phyloP scores from a whole-genome alignment of 1,140 invertebrate genomes.

The Drosophila subobscura region DNA sequence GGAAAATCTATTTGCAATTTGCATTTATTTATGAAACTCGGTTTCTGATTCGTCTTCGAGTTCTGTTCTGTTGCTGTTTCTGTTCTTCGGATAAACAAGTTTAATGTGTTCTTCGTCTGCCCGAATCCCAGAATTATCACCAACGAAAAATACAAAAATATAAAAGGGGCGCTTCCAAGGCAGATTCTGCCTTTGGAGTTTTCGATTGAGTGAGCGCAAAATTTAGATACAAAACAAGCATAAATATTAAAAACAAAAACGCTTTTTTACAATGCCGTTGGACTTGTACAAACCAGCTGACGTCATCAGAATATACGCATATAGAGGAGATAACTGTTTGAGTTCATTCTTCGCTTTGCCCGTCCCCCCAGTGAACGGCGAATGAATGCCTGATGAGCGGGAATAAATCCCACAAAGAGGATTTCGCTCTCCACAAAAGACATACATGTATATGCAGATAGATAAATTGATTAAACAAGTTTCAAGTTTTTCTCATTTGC shows the following conservation, averaged over 20 bases:
- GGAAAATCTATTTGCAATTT: conserved; percentile 74
- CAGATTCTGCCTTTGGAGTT: conserved; percentile 17
- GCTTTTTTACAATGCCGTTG: conserved; percentile 12
- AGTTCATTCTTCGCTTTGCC: conserved; percentile 21
- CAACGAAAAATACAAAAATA: conserved; percentile 15
- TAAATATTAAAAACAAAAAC: conserved; percentile 19
- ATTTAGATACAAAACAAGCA: conserved; percentile 1
- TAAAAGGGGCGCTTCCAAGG: conserved; percentile 55
- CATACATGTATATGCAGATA: neutral
- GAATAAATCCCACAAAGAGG: neutral
- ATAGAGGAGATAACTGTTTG: conserved; percentile 64
- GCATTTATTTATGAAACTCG: conserved; percentile 67
- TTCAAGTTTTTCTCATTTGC: conserved; percentile 21
- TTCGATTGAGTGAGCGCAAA: conserved; percentile 26
- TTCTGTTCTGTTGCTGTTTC: neutral
- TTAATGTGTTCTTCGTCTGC: conserved; percentile 41
- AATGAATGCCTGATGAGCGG: conserved; percentile 61
- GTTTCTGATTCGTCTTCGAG: neutral
- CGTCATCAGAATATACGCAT: conserved; percentile 65
- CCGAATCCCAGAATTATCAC: conserved; percentile 23
- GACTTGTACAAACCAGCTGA: conserved; percentile 52
- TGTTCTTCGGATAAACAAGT: conserved; percentile 62
- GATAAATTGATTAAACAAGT: conserved; percentile 45
- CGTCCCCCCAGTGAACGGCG: conserved; percentile 16
- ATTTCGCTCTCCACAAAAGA: conserved; percentile 4